Conservation (phyloP, 2,797 vertebrate genomes). For the Syndactyla subalaris region DNA sequence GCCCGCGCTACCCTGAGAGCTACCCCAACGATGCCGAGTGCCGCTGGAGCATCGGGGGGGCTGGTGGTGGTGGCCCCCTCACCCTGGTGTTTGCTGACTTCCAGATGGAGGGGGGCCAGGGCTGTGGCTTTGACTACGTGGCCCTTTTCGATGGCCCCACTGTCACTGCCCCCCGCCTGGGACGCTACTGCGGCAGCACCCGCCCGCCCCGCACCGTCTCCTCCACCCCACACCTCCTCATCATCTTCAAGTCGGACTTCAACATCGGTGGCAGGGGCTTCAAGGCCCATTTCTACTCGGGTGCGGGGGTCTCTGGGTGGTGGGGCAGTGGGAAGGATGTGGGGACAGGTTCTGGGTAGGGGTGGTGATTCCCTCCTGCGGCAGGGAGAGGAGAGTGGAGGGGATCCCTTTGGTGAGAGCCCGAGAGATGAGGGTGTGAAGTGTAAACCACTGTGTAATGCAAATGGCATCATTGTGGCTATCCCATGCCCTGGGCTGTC, state of each 20-base stretch:
- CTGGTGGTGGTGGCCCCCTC: constrained; percentile 73
- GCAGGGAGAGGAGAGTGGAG: accelerated
- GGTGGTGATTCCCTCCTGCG: neutral
- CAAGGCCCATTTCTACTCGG: constrained; percentile 94
- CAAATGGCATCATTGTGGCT: neutral
- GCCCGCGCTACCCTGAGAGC: constrained; percentile 91
- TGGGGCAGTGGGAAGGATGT: neutral
- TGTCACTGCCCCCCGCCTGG: constrained; percentile 76
- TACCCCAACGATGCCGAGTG: constrained; percentile 95
- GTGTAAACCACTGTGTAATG: neutral
- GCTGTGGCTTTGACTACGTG: constrained; percentile 93
- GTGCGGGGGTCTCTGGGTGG: constrained; percentile 58
- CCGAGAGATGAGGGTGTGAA: neutral
- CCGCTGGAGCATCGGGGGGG: constrained; percentile 88
- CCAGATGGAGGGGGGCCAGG: constrained; percentile 91
- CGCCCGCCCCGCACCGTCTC: constrained; percentile 84
- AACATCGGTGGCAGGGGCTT: constrained; percentile 96
- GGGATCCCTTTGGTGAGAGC: neutral
- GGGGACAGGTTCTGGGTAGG: neutral
- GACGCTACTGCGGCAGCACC: constrained; percentile 86
- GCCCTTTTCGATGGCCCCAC: constrained; percentile 89
- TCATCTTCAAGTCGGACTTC: constrained; percentile 96
- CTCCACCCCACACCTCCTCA: constrained; percentile 84
- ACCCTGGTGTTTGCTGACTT: constrained; percentile 93
- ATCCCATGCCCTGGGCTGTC: neutral